Conservation (phyloP, 2,888 invertebrate genomes). For the Caenorhabditis zanzibari region DNA sequence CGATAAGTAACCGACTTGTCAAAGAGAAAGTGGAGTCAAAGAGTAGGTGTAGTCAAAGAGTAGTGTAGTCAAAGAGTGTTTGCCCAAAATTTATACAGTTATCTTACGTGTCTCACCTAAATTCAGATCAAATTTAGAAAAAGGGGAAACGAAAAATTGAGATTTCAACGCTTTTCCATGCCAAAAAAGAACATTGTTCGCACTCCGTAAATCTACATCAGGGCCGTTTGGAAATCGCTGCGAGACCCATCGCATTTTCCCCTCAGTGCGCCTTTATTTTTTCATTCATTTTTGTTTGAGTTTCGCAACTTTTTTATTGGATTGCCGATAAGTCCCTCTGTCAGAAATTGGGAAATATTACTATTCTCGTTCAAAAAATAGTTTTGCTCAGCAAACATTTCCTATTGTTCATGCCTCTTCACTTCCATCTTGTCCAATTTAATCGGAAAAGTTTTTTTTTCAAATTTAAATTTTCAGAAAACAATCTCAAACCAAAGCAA, state of each 20-base stretch:
- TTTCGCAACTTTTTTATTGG: constrained; percentile 20
- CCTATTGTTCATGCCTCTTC: too few species aligned
- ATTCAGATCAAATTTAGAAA: too few species aligned
- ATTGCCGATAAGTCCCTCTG: neutral
- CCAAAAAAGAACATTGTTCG: constrained; percentile 2
- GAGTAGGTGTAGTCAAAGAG: too few species aligned
- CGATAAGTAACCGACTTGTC: too few species aligned
- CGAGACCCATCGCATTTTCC: constrained; percentile 29
- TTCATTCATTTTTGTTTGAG: neutral
- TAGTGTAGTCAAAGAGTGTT: too few species aligned
- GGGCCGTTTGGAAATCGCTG: constrained; percentile 19
- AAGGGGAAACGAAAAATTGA: too few species aligned
- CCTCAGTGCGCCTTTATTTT: constrained; percentile 42
- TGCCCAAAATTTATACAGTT: too few species aligned
- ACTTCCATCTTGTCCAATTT: too few species aligned
- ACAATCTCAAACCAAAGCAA: constrained; percentile 26
- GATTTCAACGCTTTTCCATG: neutral
- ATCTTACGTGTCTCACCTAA: too few species aligned
- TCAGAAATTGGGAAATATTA: neutral
- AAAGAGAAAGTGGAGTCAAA: too few species aligned
- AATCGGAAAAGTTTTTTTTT: too few species aligned
- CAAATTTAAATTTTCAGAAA: constrained; percentile 1
- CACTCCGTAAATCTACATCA: constrained; percentile 52
- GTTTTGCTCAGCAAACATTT: too few species aligned
- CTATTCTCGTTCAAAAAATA: neutral